Percentiles rank a stretch among this genome's conserved stretches.
Evolutionary conservation across 2,113 vertebrate species (phyloP).

Genomic region (Prinia subflava): DNA sequence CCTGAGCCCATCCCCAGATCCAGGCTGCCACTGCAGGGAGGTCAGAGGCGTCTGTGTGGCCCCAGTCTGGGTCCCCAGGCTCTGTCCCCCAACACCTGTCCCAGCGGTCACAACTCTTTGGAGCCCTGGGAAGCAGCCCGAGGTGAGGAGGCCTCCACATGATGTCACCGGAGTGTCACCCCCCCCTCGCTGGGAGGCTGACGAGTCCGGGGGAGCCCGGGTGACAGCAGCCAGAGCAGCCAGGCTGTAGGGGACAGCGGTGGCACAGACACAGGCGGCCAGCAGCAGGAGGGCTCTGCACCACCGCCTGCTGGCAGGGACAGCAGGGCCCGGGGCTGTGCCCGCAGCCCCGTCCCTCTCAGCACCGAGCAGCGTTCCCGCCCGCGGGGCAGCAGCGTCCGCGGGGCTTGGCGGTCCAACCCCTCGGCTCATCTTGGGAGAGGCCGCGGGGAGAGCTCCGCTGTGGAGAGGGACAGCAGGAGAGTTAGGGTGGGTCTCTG

Average conservation of each 20-base stretch:
- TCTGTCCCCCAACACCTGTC: background rate
- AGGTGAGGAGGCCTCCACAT: rapidly evolving
- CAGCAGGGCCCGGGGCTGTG: rapidly evolving
- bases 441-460: background rate
- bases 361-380: rapidly evolving
- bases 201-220: rapidly evolving
- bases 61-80: rapidly evolving
- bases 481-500: background rate
- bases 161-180: background rate
- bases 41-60: rapidly evolving
- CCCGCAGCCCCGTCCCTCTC: background rate
- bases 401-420: rapidly evolving
- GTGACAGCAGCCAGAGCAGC: background rate
- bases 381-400: rapidly evolving
- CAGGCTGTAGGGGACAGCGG: background rate
- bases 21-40: background rate
- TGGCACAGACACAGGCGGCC: rapidly evolving
- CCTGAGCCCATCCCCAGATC: rapidly evolving
- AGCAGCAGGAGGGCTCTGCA: background rate
- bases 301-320: rapidly evolving
- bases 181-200: rapidly evolving
- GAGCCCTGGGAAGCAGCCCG: rapidly evolving
- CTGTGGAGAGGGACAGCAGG: background rate
- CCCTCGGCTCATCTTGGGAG: background rate
- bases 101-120: rapidly evolving